Base-by-base conservation (phyloP, 2,888 invertebrate species). In the Phasia obesa region DNA sequence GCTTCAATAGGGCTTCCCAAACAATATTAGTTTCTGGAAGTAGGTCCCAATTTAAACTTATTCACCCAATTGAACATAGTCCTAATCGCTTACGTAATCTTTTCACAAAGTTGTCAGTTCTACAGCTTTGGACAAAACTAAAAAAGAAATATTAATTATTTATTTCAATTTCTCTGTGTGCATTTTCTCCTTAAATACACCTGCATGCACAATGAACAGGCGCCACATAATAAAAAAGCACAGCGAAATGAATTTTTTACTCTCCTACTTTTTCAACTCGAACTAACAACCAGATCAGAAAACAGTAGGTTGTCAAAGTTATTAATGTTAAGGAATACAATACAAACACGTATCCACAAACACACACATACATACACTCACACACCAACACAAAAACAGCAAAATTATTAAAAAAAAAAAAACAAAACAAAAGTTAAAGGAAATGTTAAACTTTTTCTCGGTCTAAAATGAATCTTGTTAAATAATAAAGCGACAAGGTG, bases 241-340 rank as follows among this genome's bases (percentile, higher is more conserved):
- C 35, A 75, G 49, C 71, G 59, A 79, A 79, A 75, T 75, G 23
- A 64, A 51, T 60, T 79, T 78, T 75, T 71, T 49, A 62, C 47
- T 55, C 25, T 42, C 44, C 15, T 70, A 67, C 64, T 51, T 51
- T 74, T 67, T 60, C 21, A 79, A 42, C 49, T 74, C 57, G 44
- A 62, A 65, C 64, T 65, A 57, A 70, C 64, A 70, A 64, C 65
- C 53, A 67, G 53, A 60, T 73, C 64, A 42, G 55, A 57, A 77
- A 77, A 83, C 75, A 75, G 79, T 83, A 60, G 64, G 71, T 79
- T 79, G 79, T 83, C 83, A 76, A 83, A 79, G 60, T 76, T 79
- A 79, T 76, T 60, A 79, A 79, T 75, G 59, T 60, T 53, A 17
- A 55, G 38, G 31, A 70, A n/a, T 55, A 70, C 6, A 42, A 19